Evolutionary conservation across 2,888 invertebrate genomes (phyloP), one percentile per base, ranked within the genome.

Genomic region (Thecocarcelia acutangulata): DNA sequence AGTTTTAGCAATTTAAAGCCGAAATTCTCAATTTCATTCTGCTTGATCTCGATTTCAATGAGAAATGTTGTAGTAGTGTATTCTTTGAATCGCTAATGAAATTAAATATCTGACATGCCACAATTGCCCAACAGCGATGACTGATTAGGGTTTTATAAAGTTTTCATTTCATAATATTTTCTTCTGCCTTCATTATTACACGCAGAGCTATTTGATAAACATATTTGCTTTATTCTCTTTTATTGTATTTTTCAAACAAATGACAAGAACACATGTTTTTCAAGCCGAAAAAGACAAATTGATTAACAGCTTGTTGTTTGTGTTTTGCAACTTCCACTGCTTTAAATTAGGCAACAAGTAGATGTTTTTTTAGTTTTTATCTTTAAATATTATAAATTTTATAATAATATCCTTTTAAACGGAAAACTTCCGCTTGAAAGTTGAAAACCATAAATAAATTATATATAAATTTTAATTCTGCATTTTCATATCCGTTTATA

Each of bases 111-210:
- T 66, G 59, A 66, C 48, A 59, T 54, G 70, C 54, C 64, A 76
- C 61, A 58, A 46, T 42, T 46, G 15, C 15, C 73, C 63, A 48
- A 68, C 56, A 44, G n/a, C n/a, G n/a, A 61, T 72, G 46, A 19
- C 72, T 73, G 76, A 79, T 83, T 79, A 73, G 76, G 72, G 68
- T 44, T 73, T 79, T 75, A 68, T 56, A 48, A 50, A 64, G 52
- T 72, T 83, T 66, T 72, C 40, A 73, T 79, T 79, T 56, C 79
- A 9, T 33, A 9, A 9, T 9, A 28, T 33, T 33, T 33, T 5
- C 1, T 33, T 33, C 9, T 33, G 3, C 6, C 6, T 28, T 28
- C 28, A 28, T 28, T 33, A 33, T 3, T 8, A 33, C 9, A 3
- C 1, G 33, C 33, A 33, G 6, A 9, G 33, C 6, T 8, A 33